Conservation (phyloP, 2,797 vertebrate genomes). For the Crypturellus tataupa region DNA sequence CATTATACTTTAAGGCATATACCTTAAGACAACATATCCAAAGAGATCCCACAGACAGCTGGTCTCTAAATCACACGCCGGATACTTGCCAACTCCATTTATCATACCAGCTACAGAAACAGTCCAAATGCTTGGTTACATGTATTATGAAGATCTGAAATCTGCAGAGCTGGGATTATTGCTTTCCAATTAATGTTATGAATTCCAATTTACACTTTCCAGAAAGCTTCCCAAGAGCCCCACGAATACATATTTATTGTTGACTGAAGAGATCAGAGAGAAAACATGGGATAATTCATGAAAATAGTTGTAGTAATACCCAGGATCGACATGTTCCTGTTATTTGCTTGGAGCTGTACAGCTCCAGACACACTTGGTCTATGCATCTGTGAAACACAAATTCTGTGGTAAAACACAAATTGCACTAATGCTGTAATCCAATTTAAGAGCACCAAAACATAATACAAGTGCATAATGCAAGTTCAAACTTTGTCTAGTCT, state of each 20-base stretch:
- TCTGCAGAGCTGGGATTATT: not conserved
- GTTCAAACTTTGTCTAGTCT: not conserved
- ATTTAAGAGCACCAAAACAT: not conserved
- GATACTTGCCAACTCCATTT: not conserved
- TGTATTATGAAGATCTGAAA: not conserved
- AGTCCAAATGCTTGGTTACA: not conserved
- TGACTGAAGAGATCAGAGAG: not conserved
- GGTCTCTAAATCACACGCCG: not conserved
- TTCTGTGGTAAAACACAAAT: not conserved
- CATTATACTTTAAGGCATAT: accelerated
- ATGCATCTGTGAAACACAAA: not conserved
- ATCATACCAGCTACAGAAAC: not conserved
- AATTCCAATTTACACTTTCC: not conserved
- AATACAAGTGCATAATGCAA: not conserved
- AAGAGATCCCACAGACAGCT: not conserved
- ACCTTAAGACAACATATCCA: not conserved
- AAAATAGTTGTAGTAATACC: not conserved
- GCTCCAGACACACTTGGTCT: not conserved
- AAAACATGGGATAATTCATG: not conserved
- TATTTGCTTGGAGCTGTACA: not conserved
- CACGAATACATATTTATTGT: not conserved
- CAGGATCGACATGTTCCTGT: not conserved
- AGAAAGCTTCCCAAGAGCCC: not conserved
- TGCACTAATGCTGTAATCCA: not conserved
- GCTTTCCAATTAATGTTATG: not conserved